phyloP scores from a whole-genome alignment of 2,797 vertebrate species.

The Malacoraja senta region DNA sequence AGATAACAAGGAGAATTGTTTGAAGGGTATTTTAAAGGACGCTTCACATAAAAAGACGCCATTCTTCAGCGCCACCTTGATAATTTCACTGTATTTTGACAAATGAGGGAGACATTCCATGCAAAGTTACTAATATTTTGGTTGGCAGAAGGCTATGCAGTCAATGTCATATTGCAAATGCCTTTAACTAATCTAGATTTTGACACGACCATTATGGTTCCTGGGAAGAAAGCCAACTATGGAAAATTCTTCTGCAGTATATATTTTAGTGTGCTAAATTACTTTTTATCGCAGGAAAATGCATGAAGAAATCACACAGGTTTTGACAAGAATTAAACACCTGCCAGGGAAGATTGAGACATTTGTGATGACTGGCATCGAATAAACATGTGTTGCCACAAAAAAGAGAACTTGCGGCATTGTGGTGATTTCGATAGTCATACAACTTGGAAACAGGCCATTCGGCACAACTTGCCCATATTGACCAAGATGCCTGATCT shows the following conservation, averaged over 20 bases:
- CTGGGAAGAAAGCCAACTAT: not conserved
- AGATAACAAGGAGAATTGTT: no score
- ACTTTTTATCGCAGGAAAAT: not conserved
- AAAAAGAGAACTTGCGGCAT: not conserved
- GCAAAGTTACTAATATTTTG: not conserved
- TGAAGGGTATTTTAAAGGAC: no score
- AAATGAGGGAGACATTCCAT: not conserved
- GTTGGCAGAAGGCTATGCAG: not conserved
- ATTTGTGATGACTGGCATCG: not conserved
- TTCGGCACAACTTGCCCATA: no score
- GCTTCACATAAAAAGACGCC: no score
- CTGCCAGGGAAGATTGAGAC: not conserved
- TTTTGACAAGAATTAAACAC: not conserved
- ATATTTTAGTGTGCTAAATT: not conserved
- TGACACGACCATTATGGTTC: not conserved
- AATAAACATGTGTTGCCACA: not conserved
- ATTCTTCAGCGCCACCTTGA: no score
- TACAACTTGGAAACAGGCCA: no score
- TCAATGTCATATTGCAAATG: not conserved
- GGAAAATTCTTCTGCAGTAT: not conserved
- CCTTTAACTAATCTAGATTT: not conserved
- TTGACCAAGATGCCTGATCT: no score
- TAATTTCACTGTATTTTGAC: not conserved
- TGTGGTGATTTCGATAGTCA: not conserved
- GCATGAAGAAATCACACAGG: not conserved